Evolutionary conservation across 2,888 invertebrate species (phyloP).

Genomic region (Phania funesta): DNA sequence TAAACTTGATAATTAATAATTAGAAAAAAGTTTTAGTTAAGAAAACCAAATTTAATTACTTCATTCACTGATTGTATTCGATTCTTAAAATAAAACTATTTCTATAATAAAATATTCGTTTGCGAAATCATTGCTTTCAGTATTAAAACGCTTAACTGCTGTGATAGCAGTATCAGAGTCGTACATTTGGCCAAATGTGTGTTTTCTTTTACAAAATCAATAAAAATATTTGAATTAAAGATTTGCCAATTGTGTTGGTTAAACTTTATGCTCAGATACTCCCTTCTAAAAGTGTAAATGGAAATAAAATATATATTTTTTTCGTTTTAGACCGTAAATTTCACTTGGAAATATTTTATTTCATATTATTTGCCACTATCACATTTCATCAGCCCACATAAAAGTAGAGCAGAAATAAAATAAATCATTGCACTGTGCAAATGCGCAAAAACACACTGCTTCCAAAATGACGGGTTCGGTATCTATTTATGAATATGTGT

Average conservation of each 20-base stretch:
- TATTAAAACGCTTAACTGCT: too few relatives aligned
- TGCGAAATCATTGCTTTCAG: too few relatives aligned
- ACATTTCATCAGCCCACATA: constrained; percentile 64
- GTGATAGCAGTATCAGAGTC: too few relatives aligned
- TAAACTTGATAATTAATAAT: too few relatives aligned
- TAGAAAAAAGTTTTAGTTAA: too few relatives aligned
- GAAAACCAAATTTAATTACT: too few relatives aligned
- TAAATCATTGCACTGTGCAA: constrained; percentile 12
- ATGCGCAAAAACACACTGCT: not conserved
- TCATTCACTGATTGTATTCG: too few relatives aligned
- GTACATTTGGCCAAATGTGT: not conserved
- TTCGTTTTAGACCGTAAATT: constrained; percentile 16
- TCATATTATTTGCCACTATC: constrained; percentile 44
- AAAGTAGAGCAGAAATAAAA: constrained; percentile 56
- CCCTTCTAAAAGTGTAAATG: constrained; percentile 35
- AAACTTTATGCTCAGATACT: constrained; percentile 8
- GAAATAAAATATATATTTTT: not conserved
- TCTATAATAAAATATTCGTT: too few relatives aligned
- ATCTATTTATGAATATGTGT: not conserved
- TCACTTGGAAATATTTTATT: constrained; percentile 39
- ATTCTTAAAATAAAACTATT: too few relatives aligned
- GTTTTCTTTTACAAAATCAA: not conserved
- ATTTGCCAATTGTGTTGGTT: not conserved
- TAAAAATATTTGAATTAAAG: not conserved
- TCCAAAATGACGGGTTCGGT: not conserved